Base-by-base conservation (phyloP, 1,140 invertebrate species). In the Nasonia longicornis region DNA sequence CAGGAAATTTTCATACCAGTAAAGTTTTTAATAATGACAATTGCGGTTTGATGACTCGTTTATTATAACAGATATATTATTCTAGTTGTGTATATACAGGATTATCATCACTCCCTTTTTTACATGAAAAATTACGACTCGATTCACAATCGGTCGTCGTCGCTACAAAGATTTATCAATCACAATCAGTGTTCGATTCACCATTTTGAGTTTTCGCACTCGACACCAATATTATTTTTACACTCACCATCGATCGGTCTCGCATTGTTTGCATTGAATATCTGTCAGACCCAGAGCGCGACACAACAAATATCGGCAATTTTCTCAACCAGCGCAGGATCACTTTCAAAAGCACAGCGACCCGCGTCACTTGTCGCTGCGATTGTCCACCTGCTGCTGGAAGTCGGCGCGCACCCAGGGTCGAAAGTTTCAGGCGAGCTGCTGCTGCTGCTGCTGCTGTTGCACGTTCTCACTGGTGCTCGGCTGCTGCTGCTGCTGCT, bases 381-480 rank as follows among this genome's bases (percentile, higher is more conserved):
- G 38, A 42, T 42, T 42, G 6, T n/a, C 76, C 16, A 63, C 45
- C 35, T 12, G 14, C 35, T 12, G 14, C 52, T n/a, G 48, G 58
- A 77, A 69, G 22, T 82, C 69, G 2, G 45, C 69, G 69, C 67
- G 69, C 48, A 70, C 29, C 81, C 77, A 82, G 35, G 81, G 77
- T 11, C 81, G 76, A 20, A 82, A 82, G 16, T 35, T 76, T 82
- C 77, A 82, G 58, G 66, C 48, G 1, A 66, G 70, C 31, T 75
- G 72, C 45, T 74, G 42, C n/a, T 75, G 72, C 45, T 74, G 42
- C n/a, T 74, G 72, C n/a, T 58, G 52, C 6, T 58, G 70, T 48
- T 82, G 75, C 7, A 11, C 63, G 11, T 74, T 69, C 26, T 78
- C 76, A 16, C 81, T 79, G n/a, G 64, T 81, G 22, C 80, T 72